Percentiles rank a stretch among this genome's conserved stretches.
Evolutionary conservation across 1,140 invertebrate genomes (phyloP).

Genomic region (Drosophila varians): DNA sequence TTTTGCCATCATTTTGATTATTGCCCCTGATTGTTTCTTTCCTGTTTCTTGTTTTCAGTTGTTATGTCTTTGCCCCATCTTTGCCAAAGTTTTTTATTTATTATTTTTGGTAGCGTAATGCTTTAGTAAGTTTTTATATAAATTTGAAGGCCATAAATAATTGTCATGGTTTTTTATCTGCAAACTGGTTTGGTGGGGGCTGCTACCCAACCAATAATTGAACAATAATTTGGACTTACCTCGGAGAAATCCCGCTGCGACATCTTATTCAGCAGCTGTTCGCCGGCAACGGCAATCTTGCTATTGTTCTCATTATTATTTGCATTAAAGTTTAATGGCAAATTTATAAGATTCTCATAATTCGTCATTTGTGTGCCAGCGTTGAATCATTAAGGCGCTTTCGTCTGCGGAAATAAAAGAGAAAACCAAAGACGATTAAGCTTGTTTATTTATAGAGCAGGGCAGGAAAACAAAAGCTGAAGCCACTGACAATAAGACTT

Average conservation of each 20-base stretch:
- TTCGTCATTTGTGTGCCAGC: conserved; percentile 81
- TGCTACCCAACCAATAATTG: conserved; percentile 32
- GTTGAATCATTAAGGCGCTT: conserved; percentile 44
- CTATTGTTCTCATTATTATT: conserved; percentile 78
- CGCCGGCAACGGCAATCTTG: conserved; percentile 54
- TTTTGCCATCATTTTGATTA: conserved; percentile 77
- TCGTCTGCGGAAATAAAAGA: conserved; percentile 47
- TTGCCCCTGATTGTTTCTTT: conserved; percentile 63
- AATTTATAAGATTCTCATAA: conserved; percentile 83
- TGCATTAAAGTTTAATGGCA: conserved; percentile 81
- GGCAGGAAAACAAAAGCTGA: conserved; percentile 5
- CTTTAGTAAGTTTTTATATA: conserved; percentile 55
- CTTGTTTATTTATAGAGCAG: conserved; percentile 39
- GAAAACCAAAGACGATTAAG: conserved; percentile 26
- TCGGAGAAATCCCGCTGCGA: conserved; percentile 82
- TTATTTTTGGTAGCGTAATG: conserved; percentile 51
- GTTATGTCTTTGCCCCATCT: conserved; percentile 23
- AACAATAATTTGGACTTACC: conserved; percentile 60
- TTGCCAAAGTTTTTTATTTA: conserved; percentile 4
- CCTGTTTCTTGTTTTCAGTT: conserved; percentile 4
- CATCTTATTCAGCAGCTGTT: conserved; percentile 79
- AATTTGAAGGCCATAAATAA: conserved; percentile 64
- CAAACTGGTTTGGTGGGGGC: conserved; percentile 30
- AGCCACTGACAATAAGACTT: conserved; percentile 60
- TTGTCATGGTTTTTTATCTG: conserved; percentile 61